These are phyloP conservation scores for Knipowitschia caucasica DNA, from an alignment of 2,797 vertebrate genomes.

Conservation along the genomic window DNA sequence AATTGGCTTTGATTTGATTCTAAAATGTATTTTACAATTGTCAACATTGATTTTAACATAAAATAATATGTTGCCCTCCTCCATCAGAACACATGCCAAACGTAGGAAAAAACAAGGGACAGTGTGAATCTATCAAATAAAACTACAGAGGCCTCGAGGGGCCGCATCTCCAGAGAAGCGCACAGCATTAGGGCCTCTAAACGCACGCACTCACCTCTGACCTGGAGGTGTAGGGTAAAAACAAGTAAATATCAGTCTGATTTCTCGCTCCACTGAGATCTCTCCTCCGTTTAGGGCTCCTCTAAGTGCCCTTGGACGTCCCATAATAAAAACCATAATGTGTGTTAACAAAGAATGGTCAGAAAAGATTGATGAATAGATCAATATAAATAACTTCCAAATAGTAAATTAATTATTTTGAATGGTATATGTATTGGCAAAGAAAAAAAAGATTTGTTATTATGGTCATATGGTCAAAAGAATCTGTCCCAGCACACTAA, in stretches of 20 bases:
- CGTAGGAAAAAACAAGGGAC: slow-evolving; percentile 8
- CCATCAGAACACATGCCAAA: neutral
- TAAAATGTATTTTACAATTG: neutral
- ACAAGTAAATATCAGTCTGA: slow-evolving; percentile 58
- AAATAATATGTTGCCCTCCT: neutral
- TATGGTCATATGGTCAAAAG: too few species aligned
- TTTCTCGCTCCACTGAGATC: slow-evolving; percentile 70
- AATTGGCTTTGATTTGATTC: too few species aligned
- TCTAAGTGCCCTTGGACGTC: slow-evolving; percentile 66
- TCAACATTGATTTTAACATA: neutral
- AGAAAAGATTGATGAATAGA: slow-evolving; percentile 33
- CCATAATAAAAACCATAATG: slow-evolving; percentile 23
- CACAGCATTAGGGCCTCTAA: slow-evolving; percentile 28
- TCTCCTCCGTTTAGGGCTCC: slow-evolving; percentile 33
- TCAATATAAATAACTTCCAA: too few species aligned
- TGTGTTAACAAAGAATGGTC: slow-evolving; percentile 16
- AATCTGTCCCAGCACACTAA: too few species aligned
- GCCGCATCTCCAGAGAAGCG: slow-evolving; percentile 31
- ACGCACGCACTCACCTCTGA: slow-evolving; percentile 54
- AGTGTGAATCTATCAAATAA: slow-evolving; percentile 37
- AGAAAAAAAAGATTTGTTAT: too few species aligned
- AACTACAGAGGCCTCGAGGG: slow-evolving; percentile 25
- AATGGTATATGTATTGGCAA: too few species aligned
- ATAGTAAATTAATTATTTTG: too few species aligned
- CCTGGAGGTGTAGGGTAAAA: slow-evolving; percentile 57